Base-by-base conservation (phyloP, 1,140 invertebrate species). In the Scaptomyza hsui region DNA sequence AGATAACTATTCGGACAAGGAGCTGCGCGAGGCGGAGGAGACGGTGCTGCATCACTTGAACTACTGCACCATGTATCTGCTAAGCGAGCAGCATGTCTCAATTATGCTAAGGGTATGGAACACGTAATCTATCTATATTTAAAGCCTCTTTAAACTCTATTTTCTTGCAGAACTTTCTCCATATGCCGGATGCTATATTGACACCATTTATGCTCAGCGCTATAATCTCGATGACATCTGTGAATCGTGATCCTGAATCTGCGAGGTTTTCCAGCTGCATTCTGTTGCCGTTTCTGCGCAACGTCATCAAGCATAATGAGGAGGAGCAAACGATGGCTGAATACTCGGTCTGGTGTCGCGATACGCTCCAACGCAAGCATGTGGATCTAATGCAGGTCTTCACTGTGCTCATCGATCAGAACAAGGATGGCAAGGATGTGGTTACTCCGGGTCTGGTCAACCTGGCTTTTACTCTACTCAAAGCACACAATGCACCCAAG, bases 1-100 rank as follows among this genome's bases (percentile, higher is more conserved):
- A 92, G 92, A 92, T 75, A 65, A 60, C 5, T 89, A 80, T 42
- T 83, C 81, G 15, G 89, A 91, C 60, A 91, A 92, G 21, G 90
- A 91, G 45, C 44, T 91, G 21, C 72, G 89, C 2, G 90, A 91
- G 55, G 74, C 89, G 0, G 90, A 91, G 56, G 90, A 91, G 42
- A 91, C 90, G 0, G 74, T 91, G 5, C 42, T 91, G n/a, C 75
- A 91, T 72, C 89, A 91, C 52, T 77, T 91, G 1, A 91, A 90
- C 62, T 90, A 90, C 26, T 90, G 89, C 37, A 90, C 90, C 1
- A 86, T 90, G 74, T 91, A 82, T 41, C 72, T 89, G 35, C 65
- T 91, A 1, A 89, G 53, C 24, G 90, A 91, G 49, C 73, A 78
- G 15, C 78, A 91, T 55, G 48, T 91, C 39, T 63, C 44, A 1